Conservation (phyloP, 2,888 invertebrate species). For the Loripinus fragilis region DNA sequence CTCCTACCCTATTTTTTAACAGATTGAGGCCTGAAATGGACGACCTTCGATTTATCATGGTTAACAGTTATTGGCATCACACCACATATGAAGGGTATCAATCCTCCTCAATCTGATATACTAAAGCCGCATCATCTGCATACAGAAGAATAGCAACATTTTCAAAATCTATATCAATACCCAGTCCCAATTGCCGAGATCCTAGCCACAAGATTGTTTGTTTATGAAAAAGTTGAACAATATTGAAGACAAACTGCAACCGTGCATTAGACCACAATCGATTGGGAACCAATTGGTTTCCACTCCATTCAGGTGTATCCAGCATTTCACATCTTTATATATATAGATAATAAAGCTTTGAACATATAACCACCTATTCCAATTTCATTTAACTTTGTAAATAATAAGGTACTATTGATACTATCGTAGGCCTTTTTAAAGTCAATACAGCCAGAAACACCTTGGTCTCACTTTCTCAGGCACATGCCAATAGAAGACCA, state of each 20-base stretch:
- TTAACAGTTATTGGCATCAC: neutral
- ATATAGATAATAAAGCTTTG: neutral
- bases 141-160: neutral
- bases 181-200: neutral
- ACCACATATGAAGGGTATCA: neutral
- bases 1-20: neutral
- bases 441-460: too few species aligned
- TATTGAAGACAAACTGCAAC: neutral
- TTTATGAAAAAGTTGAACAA: neutral
- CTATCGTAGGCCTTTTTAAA: too few species aligned
- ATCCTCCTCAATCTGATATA: neutral
- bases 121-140: neutral
- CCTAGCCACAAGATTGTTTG: neutral
- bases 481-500: too few species aligned
- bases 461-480: too few species aligned
- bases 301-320: neutral
- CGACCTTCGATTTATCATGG: neutral
- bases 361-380: neutral
- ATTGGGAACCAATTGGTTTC: too few species aligned
- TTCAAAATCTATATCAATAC: neutral
- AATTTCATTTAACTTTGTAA: neutral
- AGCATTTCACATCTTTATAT: slow-evolving; percentile 1
- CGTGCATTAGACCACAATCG: neutral
- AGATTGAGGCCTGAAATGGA: neutral
- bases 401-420: neutral